Evolutionary conservation across 2,113 vertebrate genomes (phyloP).

Genomic region (Hystrix cristata): DNA sequence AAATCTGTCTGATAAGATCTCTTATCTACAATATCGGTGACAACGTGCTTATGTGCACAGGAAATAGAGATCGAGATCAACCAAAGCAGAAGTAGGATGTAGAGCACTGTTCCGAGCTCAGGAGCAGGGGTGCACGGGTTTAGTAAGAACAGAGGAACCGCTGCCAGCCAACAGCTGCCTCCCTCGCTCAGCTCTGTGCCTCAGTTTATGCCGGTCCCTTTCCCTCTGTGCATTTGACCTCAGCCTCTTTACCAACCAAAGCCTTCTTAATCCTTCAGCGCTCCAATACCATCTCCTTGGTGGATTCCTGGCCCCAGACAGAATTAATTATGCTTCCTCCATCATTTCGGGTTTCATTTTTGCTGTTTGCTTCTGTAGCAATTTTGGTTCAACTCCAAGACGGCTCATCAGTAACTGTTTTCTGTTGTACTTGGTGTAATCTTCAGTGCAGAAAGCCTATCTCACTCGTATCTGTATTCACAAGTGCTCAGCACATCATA

Average conservation of each 20-base stretch:
- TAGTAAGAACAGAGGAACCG: background rate
- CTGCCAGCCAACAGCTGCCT: background rate
- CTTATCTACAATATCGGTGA: background rate
- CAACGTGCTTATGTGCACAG: background rate
- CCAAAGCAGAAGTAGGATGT: background rate
- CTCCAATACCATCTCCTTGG: background rate
- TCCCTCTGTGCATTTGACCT: background rate
- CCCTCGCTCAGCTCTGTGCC: background rate
- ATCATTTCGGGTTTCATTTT: background rate
- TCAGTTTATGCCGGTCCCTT: background rate
- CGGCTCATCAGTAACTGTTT: background rate
- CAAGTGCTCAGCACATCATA: background rate
- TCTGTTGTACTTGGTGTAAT: background rate
- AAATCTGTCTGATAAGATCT: background rate
- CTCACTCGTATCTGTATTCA: background rate
- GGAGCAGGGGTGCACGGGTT: accelerated
- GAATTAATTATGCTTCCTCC: background rate
- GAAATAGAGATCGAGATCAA: conserved; percentile 25
- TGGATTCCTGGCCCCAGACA: background rate
- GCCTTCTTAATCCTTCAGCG: background rate
- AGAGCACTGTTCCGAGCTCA: background rate
- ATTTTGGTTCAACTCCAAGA: background rate
- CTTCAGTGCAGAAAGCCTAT: background rate
- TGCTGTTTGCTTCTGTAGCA: background rate
- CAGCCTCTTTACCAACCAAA: background rate